Evolutionary conservation across 2,113 vertebrate genomes (phyloP).

Genomic region (Ctenomys sociabilis): DNA sequence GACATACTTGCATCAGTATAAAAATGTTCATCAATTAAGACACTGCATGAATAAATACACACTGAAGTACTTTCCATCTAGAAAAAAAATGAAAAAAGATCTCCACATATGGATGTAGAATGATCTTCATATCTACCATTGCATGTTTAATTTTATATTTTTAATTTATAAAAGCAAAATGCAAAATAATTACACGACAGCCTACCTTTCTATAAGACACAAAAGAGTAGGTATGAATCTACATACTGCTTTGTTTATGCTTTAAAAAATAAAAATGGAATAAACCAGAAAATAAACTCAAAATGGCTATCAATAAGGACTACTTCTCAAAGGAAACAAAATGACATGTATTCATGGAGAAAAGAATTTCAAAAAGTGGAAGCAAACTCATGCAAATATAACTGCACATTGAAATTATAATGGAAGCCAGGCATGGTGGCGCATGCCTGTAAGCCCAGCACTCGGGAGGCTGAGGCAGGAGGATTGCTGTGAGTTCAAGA

Average conservation of each 20-base stretch:
- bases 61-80: not conserved
- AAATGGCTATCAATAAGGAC: not conserved
- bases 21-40: not conserved
- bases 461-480: too few species aligned
- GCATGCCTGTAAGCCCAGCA: too few species aligned
- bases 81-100: not conserved
- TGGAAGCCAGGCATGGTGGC: too few species aligned
- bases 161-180: not conserved
- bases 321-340: not conserved
- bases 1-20: not conserved
- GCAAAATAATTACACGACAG: not conserved
- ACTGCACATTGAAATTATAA: not conserved
- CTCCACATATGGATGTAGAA: not conserved
- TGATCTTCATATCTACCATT: not conserved
- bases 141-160: not conserved
- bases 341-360: not conserved
- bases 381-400: not conserved
- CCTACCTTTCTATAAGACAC: not conserved
- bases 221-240: not conserved
- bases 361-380: not conserved
- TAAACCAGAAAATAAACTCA: slow-evolving; percentile 11
- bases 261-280: slow-evolving; percentile 10
- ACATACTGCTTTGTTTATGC: not conserved
- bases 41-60: not conserved
- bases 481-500: too few species aligned